Conservation (phyloP, 2,797 vertebrate species). For the Bovichtus diacanthus region DNA sequence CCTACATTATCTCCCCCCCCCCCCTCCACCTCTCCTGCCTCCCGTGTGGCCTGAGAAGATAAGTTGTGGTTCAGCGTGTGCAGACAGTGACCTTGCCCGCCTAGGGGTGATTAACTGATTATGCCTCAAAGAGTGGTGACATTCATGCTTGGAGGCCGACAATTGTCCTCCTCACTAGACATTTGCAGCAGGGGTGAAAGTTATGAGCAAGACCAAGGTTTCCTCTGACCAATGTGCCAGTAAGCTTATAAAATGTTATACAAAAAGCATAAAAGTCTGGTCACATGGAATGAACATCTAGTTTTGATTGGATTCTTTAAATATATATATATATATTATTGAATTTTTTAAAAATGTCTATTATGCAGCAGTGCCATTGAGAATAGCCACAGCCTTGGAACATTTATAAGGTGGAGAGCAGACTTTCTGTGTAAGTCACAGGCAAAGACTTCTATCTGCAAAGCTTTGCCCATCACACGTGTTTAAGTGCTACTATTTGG, state of each 20-base stretch:
- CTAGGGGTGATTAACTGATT: slow-evolving; percentile 61
- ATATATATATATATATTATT: too few relatives aligned
- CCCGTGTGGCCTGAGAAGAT: slow-evolving; percentile 51
- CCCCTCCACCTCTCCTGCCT: slow-evolving; percentile 7
- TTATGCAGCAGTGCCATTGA: slow-evolving; percentile 6
- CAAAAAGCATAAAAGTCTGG: neutral
- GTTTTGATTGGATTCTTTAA: neutral
- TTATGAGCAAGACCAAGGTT: neutral
- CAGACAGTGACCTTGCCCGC: slow-evolving; percentile 44
- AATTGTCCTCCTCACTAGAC: slow-evolving; percentile 8
- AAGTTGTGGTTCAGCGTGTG: slow-evolving; percentile 40
- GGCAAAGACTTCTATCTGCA: slow-evolving; percentile 12
- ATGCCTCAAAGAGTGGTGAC: slow-evolving; percentile 50
- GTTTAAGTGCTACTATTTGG: slow-evolving; percentile 24
- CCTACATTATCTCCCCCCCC: neutral
- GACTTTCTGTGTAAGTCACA: slow-evolving; percentile 38
- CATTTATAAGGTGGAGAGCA: slow-evolving; percentile 20
- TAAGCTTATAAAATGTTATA: neutral
- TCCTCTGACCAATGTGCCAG: neutral
- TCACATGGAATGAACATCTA: neutral
- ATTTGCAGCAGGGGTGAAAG: slow-evolving; percentile 24
- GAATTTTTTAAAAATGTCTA: neutral
- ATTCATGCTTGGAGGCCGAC: slow-evolving; percentile 40
- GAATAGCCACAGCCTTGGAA: slow-evolving; percentile 39
- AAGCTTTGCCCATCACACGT: slow-evolving; percentile 10